Evolutionary conservation across 2,113 vertebrate genomes (phyloP).

Genomic region (Sinosuthora webbiana): DNA sequence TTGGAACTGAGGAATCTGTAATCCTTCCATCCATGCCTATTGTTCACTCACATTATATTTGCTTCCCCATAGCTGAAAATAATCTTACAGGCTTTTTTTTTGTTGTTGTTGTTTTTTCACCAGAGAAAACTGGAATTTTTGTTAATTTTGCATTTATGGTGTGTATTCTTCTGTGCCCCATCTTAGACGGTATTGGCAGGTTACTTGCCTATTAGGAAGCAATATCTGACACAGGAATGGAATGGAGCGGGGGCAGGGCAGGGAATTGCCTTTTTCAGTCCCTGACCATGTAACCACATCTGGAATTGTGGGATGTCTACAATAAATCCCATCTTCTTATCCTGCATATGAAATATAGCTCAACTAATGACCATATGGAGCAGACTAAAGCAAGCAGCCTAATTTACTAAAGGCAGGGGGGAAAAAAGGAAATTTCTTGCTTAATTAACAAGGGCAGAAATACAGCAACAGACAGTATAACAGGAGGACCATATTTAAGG

Average conservation of each 20-base stretch:
- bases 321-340: slow-evolving; percentile 54
- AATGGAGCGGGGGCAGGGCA: not conserved
- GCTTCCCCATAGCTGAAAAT: not conserved
- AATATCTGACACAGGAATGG: not conserved
- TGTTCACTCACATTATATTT: slow-evolving; percentile 5
- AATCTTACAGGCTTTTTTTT: slow-evolving; percentile 24
- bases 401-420: slow-evolving; percentile 24
- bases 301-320: slow-evolving; percentile 27
- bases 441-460: slow-evolving; percentile 43
- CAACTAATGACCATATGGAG: slow-evolving; percentile 55
- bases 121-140: slow-evolving; percentile 16
- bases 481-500: slow-evolving; percentile 10
- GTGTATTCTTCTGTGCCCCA: not conserved
- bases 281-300: not conserved
- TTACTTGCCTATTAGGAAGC: not conserved
- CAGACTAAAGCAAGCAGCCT: slow-evolving; percentile 34
- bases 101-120: not conserved
- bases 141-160: slow-evolving; percentile 20
- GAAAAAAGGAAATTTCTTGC: slow-evolving; percentile 7
- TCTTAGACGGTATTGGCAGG: not conserved
- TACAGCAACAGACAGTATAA: not conserved
- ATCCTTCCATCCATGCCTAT: not conserved
- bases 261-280: slow-evolving; percentile 28
- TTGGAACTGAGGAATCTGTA: slow-evolving; percentile 36
- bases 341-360: slow-evolving; percentile 35